Conservation (phyloP, 1,140 invertebrate species). For the Apocrypta bakeri region DNA sequence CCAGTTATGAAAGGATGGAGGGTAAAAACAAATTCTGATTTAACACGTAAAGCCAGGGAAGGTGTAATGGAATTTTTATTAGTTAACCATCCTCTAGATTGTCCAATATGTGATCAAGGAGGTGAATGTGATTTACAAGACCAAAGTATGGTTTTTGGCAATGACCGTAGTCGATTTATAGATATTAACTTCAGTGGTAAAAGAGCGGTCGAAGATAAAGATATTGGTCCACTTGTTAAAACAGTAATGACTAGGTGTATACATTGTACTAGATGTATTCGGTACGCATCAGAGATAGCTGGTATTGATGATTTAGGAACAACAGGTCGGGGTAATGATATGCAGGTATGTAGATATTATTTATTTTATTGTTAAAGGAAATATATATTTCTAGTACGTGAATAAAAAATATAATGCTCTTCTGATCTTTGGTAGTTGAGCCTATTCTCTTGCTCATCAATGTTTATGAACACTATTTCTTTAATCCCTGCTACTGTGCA, state of each 20-base stretch:
- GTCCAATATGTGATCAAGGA: slow-evolving; percentile 99
- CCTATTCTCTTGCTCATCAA: no score
- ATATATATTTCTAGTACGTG: not conserved
- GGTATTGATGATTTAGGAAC: slow-evolving; percentile 98
- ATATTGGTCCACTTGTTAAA: slow-evolving; percentile 98
- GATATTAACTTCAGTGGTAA: slow-evolving; percentile 96
- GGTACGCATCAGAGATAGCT: slow-evolving; percentile 97
- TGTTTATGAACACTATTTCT: no score
- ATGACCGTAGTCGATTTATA: slow-evolving; percentile 94
- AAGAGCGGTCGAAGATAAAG: slow-evolving; percentile 99
- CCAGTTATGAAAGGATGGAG: slow-evolving; percentile 99
- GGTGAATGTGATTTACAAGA: slow-evolving; percentile 99
- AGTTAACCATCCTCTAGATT: slow-evolving; percentile 99
- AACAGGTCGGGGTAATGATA: slow-evolving; percentile 94
- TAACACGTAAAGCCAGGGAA: slow-evolving; percentile 95
- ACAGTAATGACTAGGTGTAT: slow-evolving; percentile 99
- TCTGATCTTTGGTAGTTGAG: no score
- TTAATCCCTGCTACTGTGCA: no score
- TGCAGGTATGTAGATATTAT: slow-evolving; percentile 81
- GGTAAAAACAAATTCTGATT: slow-evolving; percentile 97
- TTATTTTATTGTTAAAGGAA: not conserved
- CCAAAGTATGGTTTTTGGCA: slow-evolving; percentile 99
- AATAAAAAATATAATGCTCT: no score
- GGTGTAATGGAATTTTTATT: slow-evolving; percentile 99
- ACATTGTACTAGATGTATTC: slow-evolving; percentile 98